Conservation (phyloP, 2,797 vertebrate species). For the Muscicapa striata region DNA sequence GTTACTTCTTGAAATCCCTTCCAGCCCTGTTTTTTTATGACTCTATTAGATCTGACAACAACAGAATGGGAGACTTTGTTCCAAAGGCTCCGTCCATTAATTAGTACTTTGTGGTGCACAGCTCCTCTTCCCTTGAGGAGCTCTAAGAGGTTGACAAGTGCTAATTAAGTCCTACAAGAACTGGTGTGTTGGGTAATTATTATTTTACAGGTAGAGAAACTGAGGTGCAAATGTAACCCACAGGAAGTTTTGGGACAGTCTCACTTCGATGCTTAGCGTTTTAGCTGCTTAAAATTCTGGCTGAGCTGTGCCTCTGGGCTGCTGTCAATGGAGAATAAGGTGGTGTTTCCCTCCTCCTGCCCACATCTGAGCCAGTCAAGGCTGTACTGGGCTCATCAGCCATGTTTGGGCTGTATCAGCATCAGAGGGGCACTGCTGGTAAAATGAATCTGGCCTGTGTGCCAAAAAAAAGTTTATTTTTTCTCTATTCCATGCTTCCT, state of each 20-base stretch:
- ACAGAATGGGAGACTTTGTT: slow-evolving; percentile 55
- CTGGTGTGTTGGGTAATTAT: slow-evolving; percentile 64
- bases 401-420: neutral
- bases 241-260: slow-evolving; percentile 63
- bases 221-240: slow-evolving; percentile 67
- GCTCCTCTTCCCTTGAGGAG: slow-evolving; percentile 66
- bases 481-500: neutral
- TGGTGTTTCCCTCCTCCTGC: neutral
- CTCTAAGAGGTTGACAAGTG: slow-evolving; percentile 66
- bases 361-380: neutral
- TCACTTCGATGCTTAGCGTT: neutral
- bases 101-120: slow-evolving; percentile 63
- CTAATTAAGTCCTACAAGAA: slow-evolving; percentile 69
- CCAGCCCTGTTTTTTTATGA: slow-evolving; percentile 49
- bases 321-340: neutral
- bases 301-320: slow-evolving; percentile 2
- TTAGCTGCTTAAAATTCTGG: neutral
- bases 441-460: neutral
- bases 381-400: neutral
- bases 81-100: slow-evolving; percentile 64
- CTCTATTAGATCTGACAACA: slow-evolving; percentile 71
- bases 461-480: slow-evolving; percentile 43
- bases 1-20: slow-evolving; percentile 57
- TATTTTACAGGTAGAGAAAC: slow-evolving; percentile 70
- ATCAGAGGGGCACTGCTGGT: neutral